Evolutionary conservation across 2,888 invertebrate genomes (phyloP).

Genomic region (Podotricha telesiphe): DNA sequence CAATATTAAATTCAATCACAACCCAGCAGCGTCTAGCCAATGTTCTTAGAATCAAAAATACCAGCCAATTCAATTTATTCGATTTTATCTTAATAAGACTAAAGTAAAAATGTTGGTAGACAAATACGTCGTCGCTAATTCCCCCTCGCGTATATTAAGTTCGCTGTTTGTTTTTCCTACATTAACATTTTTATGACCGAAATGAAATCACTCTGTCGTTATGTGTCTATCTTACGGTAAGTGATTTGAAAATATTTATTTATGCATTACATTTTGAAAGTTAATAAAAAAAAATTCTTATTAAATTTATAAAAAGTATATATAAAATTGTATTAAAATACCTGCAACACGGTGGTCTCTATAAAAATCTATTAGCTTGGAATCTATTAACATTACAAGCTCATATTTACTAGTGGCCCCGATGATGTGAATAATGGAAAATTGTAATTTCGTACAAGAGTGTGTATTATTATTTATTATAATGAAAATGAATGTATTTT

Average conservation of each 20-base stretch:
- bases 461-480: too few species aligned
- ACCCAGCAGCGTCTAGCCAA: conserved; percentile 28
- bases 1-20: too few species aligned
- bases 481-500: too few species aligned
- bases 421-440: too few species aligned
- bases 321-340: too few species aligned
- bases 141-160: conserved; percentile 78
- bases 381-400: too few species aligned
- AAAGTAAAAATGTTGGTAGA: conserved; percentile 56
- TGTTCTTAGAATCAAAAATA: conserved; percentile 54
- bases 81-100: conserved; percentile 57
- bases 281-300: too few species aligned
- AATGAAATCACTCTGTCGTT: conserved; percentile 68
- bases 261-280: not conserved
- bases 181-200: conserved; percentile 84
- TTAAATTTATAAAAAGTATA: too few species aligned
- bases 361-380: too few species aligned
- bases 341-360: too few species aligned
- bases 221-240: not conserved
- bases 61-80: conserved; percentile 60
- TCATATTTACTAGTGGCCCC: too few species aligned
- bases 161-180: conserved; percentile 79
- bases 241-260: conserved; percentile 2
- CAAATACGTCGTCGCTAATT: conserved; percentile 56
- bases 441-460: too few species aligned